phyloP scores from a whole-genome alignment of 1,140 invertebrate species.

The Cyrtorhinus lividipennis region DNA sequence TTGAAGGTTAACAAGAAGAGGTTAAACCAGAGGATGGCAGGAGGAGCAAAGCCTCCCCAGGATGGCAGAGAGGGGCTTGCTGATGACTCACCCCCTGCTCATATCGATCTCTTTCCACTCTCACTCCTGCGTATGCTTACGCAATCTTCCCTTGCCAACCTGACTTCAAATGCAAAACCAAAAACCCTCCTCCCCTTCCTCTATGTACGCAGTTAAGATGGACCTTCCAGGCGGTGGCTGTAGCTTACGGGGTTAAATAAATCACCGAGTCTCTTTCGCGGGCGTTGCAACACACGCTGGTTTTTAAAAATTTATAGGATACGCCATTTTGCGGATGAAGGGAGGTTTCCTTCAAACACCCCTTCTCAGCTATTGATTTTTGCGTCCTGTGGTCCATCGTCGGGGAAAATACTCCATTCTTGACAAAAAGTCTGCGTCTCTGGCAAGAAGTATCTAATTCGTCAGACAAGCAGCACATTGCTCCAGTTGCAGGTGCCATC shows the following conservation, averaged over 20 bases:
- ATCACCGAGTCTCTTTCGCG: not conserved
- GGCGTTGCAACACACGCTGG: not conserved
- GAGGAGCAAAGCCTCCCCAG: not conserved
- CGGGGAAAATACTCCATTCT: not conserved
- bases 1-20: not conserved
- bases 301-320: not conserved
- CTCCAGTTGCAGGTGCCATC: too few relatives aligned
- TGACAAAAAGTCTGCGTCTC: too few relatives aligned
- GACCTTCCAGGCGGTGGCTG: not conserved
- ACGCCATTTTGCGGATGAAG: not conserved
- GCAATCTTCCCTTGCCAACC: conserved; percentile 8
- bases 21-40: not conserved
- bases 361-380: not conserved
- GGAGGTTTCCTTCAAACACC: not conserved
- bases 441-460: too few relatives aligned
- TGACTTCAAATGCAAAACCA: not conserved
- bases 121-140: conserved; percentile 8
- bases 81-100: conserved; percentile 6
- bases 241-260: too few relatives aligned
- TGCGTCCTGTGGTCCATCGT: not conserved
- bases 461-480: too few relatives aligned
- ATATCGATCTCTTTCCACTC: conserved; percentile 8
- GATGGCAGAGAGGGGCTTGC: not conserved
- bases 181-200: conserved; percentile 3
- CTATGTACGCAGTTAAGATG: not conserved